Evolutionary conservation across 2,888 invertebrate genomes (phyloP), one percentile per base, ranked within the genome.

Genomic region (Agonum fuliginosum): DNA sequence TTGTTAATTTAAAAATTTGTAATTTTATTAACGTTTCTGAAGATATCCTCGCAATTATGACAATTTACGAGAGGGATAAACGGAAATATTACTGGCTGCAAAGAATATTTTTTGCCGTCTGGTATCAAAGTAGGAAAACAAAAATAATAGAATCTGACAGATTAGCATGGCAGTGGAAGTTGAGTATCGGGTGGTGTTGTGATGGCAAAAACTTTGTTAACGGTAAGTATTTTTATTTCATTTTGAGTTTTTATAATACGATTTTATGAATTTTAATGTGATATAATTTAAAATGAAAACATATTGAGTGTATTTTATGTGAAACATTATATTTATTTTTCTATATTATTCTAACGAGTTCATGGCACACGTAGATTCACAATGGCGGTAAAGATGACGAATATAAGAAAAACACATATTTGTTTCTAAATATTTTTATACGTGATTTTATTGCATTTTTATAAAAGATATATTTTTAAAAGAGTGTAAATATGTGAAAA

Each of bases 121-220:
- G 77, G 77, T 82, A 80, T 81, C 81, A 79, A 81, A 81, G 80
- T 79, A 81, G 81, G 75, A 81, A 81, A 82, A 81, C 81, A 82
- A 82, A 83, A 81, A 83, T 82, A 83, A 83, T 82, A 82, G 82
- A 82, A 81, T 81, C 80, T 84, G 83, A 80, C 83, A 79, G 79
- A 80, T 80, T 79, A 79, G 79, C 79, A 90, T 90, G 90, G 90
- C 90, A 91, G 91, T 91, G 91, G 91, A 91, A 90, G 91, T 91
- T 91, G 91, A 91, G 91, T 91, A 91, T 91, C 91, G 91, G 91
- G 91, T 91, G 91, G 91, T 91, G 91, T 91, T 92, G 92, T 92
- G 91, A 93, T 92, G 92, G 92, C 92, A 92, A 91, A 92, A 91
- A 87, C 91, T 91, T 91, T 91, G 90, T 91, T 90, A 91, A 91